Percentiles rank a stretch among this genome's conserved stretches.
Conservation (phyloP, 37 sponge, comb jelly and placozoan genomes). For the Trichoplax adhaerens region DNA sequence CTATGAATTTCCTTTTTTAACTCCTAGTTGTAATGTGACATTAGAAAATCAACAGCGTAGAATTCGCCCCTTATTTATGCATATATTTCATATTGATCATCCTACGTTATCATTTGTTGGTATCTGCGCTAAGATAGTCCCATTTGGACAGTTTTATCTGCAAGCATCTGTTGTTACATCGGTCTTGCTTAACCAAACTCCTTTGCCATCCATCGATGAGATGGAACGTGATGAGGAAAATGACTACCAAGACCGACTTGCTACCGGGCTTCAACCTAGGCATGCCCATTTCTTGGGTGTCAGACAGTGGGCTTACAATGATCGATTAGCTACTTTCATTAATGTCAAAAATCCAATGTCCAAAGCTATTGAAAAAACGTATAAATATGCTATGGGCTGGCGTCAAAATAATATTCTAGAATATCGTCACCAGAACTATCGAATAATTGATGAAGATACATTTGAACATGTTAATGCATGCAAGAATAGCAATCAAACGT, state of each 20-base stretch:
- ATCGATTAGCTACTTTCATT: constrained; percentile 17
- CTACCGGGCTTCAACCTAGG: constrained; percentile 12
- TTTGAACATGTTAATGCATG: too few species aligned
- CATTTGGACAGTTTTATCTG: constrained; percentile 24
- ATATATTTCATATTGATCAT: constrained; percentile 32
- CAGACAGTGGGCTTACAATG: constrained; percentile 29
- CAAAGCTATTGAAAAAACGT: too few species aligned
- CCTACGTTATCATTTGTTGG: constrained; percentile 57
- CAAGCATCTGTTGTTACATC: constrained; percentile 28
- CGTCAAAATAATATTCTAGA: too few species aligned
- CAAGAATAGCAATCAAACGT: too few species aligned
- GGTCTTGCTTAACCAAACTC: constrained; percentile 25
- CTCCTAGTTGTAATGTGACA: constrained; percentile 20
- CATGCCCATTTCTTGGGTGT: constrained; percentile 29
- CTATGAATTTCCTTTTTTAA: constrained; percentile 46
- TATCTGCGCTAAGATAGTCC: constrained; percentile 10
- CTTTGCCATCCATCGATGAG: constrained; percentile 32
- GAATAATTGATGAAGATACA: too few species aligned
- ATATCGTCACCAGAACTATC: too few species aligned
- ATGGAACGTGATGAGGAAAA: constrained; percentile 27
- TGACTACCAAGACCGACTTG: constrained; percentile 15
- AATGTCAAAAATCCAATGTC: not conserved
- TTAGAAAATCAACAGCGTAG: constrained; percentile 12
- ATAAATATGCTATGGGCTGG: too few species aligned
- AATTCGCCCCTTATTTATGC: constrained; percentile 48